Percentiles rank a stretch among this genome's conserved stretches.
phyloP scores from a whole-genome alignment of 2,888 invertebrate species.

The Cryptocheilus praepositus region DNA sequence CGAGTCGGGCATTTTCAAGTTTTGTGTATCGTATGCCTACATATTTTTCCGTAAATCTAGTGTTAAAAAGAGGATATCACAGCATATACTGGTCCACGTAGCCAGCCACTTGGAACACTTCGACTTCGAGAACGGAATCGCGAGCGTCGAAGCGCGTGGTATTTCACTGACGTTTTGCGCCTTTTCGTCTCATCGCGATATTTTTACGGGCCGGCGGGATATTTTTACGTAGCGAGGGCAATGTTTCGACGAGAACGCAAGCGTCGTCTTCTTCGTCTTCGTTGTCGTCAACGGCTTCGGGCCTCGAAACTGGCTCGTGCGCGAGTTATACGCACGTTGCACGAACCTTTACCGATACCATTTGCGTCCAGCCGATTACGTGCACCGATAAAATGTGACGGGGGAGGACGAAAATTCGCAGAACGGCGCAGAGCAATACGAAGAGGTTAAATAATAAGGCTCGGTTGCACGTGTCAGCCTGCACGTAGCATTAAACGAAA shows the following conservation, averaged over 20 bases:
- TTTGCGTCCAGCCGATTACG: background rate
- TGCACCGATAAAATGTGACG: too few relatives aligned
- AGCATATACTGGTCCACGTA: too few relatives aligned
- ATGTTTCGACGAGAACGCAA: conserved; percentile 62
- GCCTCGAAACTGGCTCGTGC: conserved; percentile 3
- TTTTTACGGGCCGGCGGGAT: conserved; percentile 61
- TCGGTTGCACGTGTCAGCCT: background rate
- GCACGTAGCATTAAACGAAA: too few relatives aligned
- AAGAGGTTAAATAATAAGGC: background rate
- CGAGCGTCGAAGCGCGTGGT: conserved; percentile 33
- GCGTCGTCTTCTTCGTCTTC: conserved; percentile 44
- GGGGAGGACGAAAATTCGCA: conserved; percentile 1
- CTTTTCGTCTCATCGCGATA: conserved; percentile 34
- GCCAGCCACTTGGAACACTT: too few relatives aligned
- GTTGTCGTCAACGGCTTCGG: conserved; percentile 18
- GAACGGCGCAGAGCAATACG: background rate
- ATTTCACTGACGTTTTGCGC: conserved; percentile 30
- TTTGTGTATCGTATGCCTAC: too few relatives aligned
- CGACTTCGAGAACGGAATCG: background rate
- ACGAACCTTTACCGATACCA: too few relatives aligned
- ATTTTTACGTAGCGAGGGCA: conserved; percentile 70
- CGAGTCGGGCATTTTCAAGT: too few relatives aligned
- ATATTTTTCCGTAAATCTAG: too few relatives aligned
- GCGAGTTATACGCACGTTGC: background rate
- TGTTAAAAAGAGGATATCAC: too few relatives aligned